These are phyloP conservation scores for Phrynocephalus versicolor DNA, from an alignment of 2,113 vertebrate genomes.

Conservation along the genomic window DNA sequence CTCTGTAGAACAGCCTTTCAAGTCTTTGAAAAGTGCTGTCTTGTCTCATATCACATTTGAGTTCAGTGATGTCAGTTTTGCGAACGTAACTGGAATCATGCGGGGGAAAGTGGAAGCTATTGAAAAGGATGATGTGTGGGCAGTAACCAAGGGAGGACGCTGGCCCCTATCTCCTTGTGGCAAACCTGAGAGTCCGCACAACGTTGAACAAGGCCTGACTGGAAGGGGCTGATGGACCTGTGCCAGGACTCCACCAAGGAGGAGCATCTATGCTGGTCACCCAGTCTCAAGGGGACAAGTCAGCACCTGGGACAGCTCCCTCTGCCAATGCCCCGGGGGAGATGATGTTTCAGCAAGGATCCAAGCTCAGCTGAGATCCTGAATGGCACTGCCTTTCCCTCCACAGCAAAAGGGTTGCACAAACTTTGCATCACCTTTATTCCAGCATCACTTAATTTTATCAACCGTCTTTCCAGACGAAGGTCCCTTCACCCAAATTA, in stretches of 20 bases:
- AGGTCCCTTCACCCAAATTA: too few species aligned
- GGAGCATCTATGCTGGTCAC: not conserved
- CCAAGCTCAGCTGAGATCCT: too few species aligned
- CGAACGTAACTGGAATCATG: not conserved
- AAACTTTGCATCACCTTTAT: too few species aligned
- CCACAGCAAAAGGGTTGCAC: too few species aligned
- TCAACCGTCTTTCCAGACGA: too few species aligned
- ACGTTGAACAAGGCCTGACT: not conserved
- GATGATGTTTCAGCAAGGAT: not conserved
- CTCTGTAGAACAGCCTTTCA: too few species aligned
- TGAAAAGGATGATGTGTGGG: not conserved
- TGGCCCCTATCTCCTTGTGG: not conserved
- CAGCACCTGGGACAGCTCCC: not conserved
- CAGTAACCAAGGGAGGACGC: not conserved
- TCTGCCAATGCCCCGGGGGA: not conserved
- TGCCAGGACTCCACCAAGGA: not conserved
- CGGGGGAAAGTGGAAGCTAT: not conserved
- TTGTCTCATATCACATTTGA: too few species aligned
- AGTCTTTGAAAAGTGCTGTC: too few species aligned
- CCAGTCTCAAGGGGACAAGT: not conserved
- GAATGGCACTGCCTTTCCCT: too few species aligned
- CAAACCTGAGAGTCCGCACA: not conserved
- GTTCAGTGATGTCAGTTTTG: not conserved
- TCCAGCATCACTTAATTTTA: too few species aligned
- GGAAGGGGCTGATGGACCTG: too few species aligned